phyloP scores from a whole-genome alignment of 2,113 vertebrate species.

The Pterocles orientalis region DNA sequence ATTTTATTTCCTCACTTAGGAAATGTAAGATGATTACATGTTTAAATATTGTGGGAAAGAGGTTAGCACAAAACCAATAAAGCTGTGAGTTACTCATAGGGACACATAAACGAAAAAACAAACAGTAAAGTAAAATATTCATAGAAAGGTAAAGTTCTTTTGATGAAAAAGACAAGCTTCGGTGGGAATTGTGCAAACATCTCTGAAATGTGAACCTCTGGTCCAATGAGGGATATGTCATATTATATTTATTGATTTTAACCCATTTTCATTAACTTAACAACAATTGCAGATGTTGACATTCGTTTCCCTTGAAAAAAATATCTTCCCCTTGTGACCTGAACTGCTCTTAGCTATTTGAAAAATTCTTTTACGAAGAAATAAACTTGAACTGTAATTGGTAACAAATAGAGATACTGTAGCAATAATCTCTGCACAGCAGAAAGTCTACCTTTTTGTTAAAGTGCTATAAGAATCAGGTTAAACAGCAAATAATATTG shows the following conservation, averaged over 20 bases:
- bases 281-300: neutral
- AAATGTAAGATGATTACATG: neutral
- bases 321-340: neutral
- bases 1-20: conserved; percentile 2
- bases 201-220: neutral
- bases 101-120: neutral
- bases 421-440: neutral
- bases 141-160: neutral
- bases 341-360: neutral
- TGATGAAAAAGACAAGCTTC: neutral
- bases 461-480: neutral
- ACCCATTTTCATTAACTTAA: neutral
- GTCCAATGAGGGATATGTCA: neutral
- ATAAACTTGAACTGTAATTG: neutral
- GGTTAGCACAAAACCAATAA: neutral
- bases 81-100: neutral
- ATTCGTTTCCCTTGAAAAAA: neutral
- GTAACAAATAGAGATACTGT: neutral
- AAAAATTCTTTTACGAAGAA: neutral
- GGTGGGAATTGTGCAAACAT: neutral
- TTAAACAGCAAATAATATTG: neutral
- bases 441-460: neutral
- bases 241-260: neutral
- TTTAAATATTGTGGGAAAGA: neutral
- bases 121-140: neutral